Evolutionary conservation across 2,113 vertebrate genomes (phyloP).

Genomic region (Amazona vittata): DNA sequence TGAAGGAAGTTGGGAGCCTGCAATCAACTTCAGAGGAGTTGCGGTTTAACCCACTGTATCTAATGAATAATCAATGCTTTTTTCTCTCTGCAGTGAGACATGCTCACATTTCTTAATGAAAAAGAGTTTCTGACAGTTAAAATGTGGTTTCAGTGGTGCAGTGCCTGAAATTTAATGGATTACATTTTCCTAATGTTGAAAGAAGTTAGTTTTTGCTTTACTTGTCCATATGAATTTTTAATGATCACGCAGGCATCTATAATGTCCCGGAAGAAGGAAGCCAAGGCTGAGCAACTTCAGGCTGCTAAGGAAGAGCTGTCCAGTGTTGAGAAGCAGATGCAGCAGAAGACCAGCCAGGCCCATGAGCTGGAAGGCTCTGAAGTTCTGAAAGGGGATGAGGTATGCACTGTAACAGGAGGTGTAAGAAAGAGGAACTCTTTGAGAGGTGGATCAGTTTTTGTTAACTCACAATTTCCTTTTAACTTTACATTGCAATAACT

Average conservation of each 20-base stretch:
- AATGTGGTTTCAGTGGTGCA: not conserved
- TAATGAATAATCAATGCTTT: not conserved
- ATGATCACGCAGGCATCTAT: constrained; percentile 86
- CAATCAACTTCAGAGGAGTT: not conserved
- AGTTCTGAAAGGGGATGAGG: constrained; percentile 88
- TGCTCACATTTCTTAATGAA: not conserved
- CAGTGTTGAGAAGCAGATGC: constrained; percentile 80
- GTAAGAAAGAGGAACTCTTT: not conserved
- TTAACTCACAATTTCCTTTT: not conserved
- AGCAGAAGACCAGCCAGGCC: constrained; percentile 80
- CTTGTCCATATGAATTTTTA: not conserved
- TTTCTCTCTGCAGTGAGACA: not conserved
- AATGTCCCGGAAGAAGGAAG: constrained; percentile 90
- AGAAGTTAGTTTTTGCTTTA: not conserved
- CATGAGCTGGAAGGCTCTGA: constrained; percentile 80
- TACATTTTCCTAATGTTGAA: not conserved
- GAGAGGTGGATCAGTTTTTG: not conserved
- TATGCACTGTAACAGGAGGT: constrained; percentile 35
- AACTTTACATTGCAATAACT: not conserved
- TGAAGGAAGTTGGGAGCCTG: not conserved
- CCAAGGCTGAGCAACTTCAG: constrained; percentile 93
- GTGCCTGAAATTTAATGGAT: not conserved
- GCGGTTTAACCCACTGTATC: not conserved
- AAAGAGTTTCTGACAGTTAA: not conserved
- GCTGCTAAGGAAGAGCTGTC: constrained; percentile 88